Evolutionary conservation across 2,888 invertebrate species (phyloP).

Genomic region (Lasioglossum figueresi): DNA sequence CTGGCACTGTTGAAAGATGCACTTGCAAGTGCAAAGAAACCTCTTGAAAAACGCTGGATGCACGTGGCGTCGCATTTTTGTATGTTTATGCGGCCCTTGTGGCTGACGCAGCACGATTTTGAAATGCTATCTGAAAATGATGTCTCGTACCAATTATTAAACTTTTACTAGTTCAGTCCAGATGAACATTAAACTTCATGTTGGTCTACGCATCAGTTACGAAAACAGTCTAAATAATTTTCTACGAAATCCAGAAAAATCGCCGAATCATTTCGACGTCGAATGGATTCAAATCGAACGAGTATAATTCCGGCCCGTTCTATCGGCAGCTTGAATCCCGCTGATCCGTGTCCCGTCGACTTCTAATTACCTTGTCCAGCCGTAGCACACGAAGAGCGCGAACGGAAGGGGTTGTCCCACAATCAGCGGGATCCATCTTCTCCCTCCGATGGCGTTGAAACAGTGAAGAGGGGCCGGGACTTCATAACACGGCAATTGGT

Average conservation of each 20-base stretch:
- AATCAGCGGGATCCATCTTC: conserved; percentile 14
- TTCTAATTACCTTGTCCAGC: conserved; percentile 13
- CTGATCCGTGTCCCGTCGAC: background rate
- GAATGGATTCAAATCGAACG: background rate
- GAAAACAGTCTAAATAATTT: background rate
- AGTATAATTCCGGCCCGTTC: too few species aligned
- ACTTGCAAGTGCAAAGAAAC: conserved; percentile 1
- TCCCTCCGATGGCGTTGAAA: background rate
- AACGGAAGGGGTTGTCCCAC: conserved; percentile 4
- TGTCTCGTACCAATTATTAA: background rate
- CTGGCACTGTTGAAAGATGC: conserved; percentile 16
- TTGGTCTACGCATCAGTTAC: background rate
- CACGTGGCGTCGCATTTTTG: background rate
- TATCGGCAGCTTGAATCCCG: background rate
- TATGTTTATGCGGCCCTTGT: background rate
- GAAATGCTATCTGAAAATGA: background rate
- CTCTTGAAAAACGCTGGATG: conserved; percentile 9
- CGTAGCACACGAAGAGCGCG: background rate
- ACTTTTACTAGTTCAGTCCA: too few species aligned
- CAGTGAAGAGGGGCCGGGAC: conserved; percentile 5
- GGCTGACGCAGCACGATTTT: background rate
- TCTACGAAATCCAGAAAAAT: background rate
- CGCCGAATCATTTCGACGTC: background rate
- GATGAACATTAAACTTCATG: too few species aligned
- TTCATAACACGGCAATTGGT: conserved; percentile 33